Base-by-base conservation (phyloP, 2,113 vertebrate species). In the Oncorhynchus tshawytscha region DNA sequence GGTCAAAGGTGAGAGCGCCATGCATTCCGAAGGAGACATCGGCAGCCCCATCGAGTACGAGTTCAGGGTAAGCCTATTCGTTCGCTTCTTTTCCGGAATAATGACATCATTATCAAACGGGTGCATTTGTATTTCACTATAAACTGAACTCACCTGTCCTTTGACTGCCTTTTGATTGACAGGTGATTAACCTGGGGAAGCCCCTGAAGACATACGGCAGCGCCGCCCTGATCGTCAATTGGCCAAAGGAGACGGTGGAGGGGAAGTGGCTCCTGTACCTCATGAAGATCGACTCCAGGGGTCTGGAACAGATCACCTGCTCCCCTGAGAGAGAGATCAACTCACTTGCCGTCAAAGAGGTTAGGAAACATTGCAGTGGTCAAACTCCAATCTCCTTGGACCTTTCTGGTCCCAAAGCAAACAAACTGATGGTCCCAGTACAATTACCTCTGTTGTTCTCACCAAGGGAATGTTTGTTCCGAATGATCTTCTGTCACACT, bases 131-230 rank as follows among this genome's bases (percentile, higher is more conserved):
- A 54, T 18, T 54, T 5, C 12, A 18, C 51, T 54, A 5, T 54
- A 54, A 15, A 18, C 51, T 54, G 51, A 16, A 54, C 29, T 75
- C 70, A 73, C 48, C 11, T 16, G 66, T 12, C 59, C 20, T 62
- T 11, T 62, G 67, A 29, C 57, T 72, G 51, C 48, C 25, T 84
- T 70, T 75, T 74, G 11, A 65, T 69, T 54, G 57, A 29, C 79
- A 99, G 98, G 92, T 99, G 49, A 95, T 95, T 70, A 97, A 99
- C 86, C 88, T 97, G 78, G 96, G 97, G 27, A 97, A 93, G 69
- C 93, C 93, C 18, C 89, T 99, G 85, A 95, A 94, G 87, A 90
- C 94, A 51, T 91, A 96, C 0, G 96, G 95, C 73, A 94, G 81
- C 0, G 94, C 95, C 62, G 93, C 88, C 62, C 90, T 99, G 74